phyloP scores from a whole-genome alignment of 2,797 vertebrate genomes.

The Anabas testudineus region DNA sequence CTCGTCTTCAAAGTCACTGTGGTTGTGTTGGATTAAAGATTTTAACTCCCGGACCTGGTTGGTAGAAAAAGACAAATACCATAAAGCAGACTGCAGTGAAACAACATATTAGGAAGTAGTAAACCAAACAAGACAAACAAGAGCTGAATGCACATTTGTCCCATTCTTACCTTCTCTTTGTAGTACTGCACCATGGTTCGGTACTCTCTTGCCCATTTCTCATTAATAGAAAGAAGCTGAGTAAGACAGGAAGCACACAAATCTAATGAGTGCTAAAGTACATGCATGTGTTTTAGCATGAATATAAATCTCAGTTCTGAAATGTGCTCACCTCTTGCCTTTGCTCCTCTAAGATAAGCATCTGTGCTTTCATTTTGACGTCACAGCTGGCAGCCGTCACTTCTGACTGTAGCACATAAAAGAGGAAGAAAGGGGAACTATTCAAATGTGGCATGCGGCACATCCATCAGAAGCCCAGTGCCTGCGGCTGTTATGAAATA shows the following conservation, averaged over 20 bases:
- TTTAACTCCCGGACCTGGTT: conserved; percentile 79
- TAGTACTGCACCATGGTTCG: conserved; percentile 84
- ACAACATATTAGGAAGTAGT: neutral
- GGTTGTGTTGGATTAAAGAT: conserved; percentile 41
- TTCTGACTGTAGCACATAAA: conserved; percentile 37
- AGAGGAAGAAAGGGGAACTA: conserved; percentile 33
- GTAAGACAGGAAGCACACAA: conserved; percentile 50
- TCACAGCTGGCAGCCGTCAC: neutral
- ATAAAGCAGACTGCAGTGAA: neutral
- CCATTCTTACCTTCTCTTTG: conserved; percentile 83
- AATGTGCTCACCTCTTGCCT: conserved; percentile 83
- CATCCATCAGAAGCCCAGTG: conserved; percentile 2
- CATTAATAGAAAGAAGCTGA: conserved; percentile 91
- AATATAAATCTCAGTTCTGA: conserved; percentile 11
- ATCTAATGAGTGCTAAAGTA: neutral
- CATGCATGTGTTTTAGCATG: neutral
- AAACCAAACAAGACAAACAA: neutral
- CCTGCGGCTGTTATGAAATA: conserved; percentile 23
- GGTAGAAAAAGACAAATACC: neutral
- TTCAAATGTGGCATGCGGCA: conserved; percentile 11
- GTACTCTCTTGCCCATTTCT: conserved; percentile 90
- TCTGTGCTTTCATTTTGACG: conserved; percentile 63
- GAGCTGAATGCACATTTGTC: neutral
- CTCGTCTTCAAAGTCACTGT: conserved; percentile 26
- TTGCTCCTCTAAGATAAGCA: conserved; percentile 84